These are phyloP conservation scores for Tetraodon nigroviridis DNA, from an alignment of 2,113 vertebrate species.

Conservation along the genomic window DNA sequence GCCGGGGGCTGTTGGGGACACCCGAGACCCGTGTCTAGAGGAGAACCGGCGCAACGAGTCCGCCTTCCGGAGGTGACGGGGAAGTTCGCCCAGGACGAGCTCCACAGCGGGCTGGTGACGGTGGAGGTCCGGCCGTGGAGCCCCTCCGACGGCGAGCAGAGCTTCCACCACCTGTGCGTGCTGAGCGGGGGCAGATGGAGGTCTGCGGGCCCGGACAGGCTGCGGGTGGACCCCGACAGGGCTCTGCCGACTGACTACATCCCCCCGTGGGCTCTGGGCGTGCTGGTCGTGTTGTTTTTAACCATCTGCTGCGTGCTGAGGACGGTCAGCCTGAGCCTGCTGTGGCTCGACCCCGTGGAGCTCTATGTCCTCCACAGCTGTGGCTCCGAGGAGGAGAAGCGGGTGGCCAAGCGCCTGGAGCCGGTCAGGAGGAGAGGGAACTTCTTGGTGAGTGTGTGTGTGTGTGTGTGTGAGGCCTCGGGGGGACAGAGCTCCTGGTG, in stretches of 20 bases:
- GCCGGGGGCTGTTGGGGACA: constrained; percentile 36
- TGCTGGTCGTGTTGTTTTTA: constrained; percentile 72
- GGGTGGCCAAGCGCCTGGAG: constrained; percentile 79
- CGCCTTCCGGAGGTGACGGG: constrained; percentile 60
- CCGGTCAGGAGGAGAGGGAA: constrained; percentile 80
- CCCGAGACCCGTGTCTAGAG: constrained; percentile 57
- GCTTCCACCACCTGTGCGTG: constrained; percentile 70
- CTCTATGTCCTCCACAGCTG: constrained; percentile 84
- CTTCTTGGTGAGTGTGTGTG: constrained; percentile 68
- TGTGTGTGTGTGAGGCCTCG: no score
- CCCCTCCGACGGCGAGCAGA: constrained; percentile 2
- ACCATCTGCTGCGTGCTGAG: constrained; percentile 73
- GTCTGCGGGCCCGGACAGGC: constrained; percentile 54
- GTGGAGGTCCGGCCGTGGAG: constrained; percentile 56
- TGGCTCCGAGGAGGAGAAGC: constrained; percentile 83
- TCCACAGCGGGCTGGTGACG: constrained; percentile 62
- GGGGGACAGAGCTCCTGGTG: neutral
- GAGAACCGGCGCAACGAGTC: constrained; percentile 38
- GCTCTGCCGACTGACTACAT: constrained; percentile 41
- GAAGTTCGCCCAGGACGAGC: constrained; percentile 44
- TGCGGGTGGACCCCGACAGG: constrained; percentile 52
- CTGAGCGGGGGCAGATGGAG: constrained; percentile 59
- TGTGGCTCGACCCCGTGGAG: constrained; percentile 81
- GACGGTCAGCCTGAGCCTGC: constrained; percentile 79
- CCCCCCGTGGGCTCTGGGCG: constrained; percentile 75